These are phyloP conservation scores for Coleophora deauratella DNA, from an alignment of 2,888 invertebrate genomes.

Conservation along the genomic window DNA sequence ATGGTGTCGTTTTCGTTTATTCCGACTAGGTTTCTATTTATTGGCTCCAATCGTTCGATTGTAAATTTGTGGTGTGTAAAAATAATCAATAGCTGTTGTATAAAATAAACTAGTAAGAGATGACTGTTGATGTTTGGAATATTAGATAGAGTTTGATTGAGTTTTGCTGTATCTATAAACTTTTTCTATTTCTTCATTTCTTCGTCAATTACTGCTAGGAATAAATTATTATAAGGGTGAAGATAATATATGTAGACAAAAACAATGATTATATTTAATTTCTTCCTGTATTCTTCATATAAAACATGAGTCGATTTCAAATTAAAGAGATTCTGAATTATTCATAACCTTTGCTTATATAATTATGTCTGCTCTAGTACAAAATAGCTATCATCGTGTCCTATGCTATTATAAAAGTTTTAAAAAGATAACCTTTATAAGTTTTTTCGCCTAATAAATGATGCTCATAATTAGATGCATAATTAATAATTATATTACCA, in stretches of 20 bases:
- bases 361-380: constrained; percentile 57
- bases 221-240: constrained; percentile 21
- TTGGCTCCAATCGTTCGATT: constrained; percentile 25
- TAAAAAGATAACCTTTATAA: constrained; percentile 13
- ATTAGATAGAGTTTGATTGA: constrained; percentile 39
- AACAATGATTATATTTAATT: too few relatives aligned
- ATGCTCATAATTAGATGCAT: too few relatives aligned
- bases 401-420: constrained; percentile 34
- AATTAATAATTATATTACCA: too few relatives aligned
- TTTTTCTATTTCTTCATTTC: constrained; percentile 38
- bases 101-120: constrained; percentile 55
- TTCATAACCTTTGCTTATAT: too few relatives aligned
- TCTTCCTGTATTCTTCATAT: too few relatives aligned
- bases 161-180: constrained; percentile 57
- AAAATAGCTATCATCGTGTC: constrained; percentile 43
- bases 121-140: constrained; percentile 50
- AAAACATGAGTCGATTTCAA: too few relatives aligned
- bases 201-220: constrained; percentile 51
- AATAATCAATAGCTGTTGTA: constrained; percentile 41
- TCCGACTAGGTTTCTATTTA: constrained; percentile 21
- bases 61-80: constrained; percentile 52
- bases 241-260: too few relatives aligned
- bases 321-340: too few relatives aligned
- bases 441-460: not conserved
- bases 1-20: constrained; percentile 33